phyloP scores from a whole-genome alignment of 2,797 vertebrate genomes.

The Pseudochromis fuscus region DNA sequence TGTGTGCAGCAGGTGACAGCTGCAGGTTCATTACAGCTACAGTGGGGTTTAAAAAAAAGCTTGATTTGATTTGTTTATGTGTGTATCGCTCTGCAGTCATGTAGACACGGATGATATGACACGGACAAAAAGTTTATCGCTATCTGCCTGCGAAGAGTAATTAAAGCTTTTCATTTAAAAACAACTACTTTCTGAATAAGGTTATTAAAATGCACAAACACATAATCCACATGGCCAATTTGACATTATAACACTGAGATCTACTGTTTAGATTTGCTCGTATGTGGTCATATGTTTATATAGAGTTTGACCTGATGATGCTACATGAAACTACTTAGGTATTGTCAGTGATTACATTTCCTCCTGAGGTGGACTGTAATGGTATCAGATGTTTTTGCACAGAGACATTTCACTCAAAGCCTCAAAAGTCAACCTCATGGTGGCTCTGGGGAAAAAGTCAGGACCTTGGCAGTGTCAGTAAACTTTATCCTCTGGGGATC shows the following conservation, averaged over 20 bases:
- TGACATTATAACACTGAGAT: no score
- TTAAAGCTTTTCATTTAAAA: neutral
- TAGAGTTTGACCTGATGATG: no score
- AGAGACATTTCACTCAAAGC: neutral
- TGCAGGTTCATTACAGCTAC: slow-evolving; percentile 39
- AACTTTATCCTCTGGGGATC: no score
- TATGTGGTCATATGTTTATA: neutral
- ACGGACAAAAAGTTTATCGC: neutral
- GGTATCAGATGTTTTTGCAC: neutral
- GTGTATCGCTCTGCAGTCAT: slow-evolving; percentile 10
- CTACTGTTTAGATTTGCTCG: neutral
- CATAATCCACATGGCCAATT: no score
- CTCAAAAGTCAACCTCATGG: no score
- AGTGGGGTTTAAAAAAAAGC: slow-evolving; percentile 31
- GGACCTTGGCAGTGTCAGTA: no score
- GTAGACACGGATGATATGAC: slow-evolving; percentile 20
- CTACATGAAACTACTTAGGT: no score
- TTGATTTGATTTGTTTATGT: slow-evolving; percentile 20
- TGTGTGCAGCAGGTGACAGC: slow-evolving; percentile 48
- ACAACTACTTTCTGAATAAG: neutral
- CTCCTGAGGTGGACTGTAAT: no score
- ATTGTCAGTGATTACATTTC: no score
- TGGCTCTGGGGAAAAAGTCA: no score
- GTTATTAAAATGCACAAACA: neutral
- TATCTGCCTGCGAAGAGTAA: neutral